These are phyloP conservation scores for Allolobophora icterica DNA, from an alignment of 2,888 invertebrate genomes.

Conservation along the genomic window DNA sequence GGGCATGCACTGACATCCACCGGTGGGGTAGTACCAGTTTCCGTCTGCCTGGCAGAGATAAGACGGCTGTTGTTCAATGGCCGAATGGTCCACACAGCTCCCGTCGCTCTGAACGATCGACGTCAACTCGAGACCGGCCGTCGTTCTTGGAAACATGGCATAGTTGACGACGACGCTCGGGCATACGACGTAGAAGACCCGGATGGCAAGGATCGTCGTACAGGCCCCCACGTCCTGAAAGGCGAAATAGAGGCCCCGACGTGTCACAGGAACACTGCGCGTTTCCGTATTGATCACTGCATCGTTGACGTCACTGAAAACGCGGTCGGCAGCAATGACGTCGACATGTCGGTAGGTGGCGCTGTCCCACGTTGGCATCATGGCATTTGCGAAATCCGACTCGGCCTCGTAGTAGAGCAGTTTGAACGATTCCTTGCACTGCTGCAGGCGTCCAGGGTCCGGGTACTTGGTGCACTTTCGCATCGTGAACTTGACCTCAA, in stretches of 20 bases:
- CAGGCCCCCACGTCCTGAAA: slow-evolving; percentile 98
- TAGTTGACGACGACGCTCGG: slow-evolving; percentile 88
- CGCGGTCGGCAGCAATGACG: slow-evolving; percentile 82
- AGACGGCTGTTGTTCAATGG: slow-evolving; percentile 65
- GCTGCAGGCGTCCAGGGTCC: slow-evolving; percentile 77
- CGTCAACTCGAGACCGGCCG: slow-evolving; percentile 78
- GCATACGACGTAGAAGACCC: slow-evolving; percentile 92
- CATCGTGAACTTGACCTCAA: slow-evolving; percentile 96
- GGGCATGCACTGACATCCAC: slow-evolving; percentile 90
- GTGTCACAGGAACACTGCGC: slow-evolving; percentile 77
- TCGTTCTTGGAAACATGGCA: slow-evolving; percentile 89
- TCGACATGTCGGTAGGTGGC: slow-evolving; percentile 86
- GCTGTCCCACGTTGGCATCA: slow-evolving; percentile 62
- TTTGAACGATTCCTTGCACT: slow-evolving; percentile 95
- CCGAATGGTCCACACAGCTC: slow-evolving; percentile 88
- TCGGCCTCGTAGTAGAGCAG: slow-evolving; percentile 74
- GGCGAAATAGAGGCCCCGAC: slow-evolving; percentile 95
- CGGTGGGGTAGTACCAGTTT: slow-evolving; percentile 90
- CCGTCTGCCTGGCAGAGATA: slow-evolving; percentile 83
- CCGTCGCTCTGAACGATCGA: slow-evolving; percentile 90
- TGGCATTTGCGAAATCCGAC: slow-evolving; percentile 72
- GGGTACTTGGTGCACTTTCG: slow-evolving; percentile 93
- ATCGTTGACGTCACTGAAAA: slow-evolving; percentile 86
- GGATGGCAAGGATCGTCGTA: slow-evolving; percentile 88
- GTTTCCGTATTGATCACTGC: slow-evolving; percentile 58